These are phyloP conservation scores for Heterohyrax brucei DNA, from an alignment of 2,797 vertebrate genomes.

Conservation along the genomic window DNA sequence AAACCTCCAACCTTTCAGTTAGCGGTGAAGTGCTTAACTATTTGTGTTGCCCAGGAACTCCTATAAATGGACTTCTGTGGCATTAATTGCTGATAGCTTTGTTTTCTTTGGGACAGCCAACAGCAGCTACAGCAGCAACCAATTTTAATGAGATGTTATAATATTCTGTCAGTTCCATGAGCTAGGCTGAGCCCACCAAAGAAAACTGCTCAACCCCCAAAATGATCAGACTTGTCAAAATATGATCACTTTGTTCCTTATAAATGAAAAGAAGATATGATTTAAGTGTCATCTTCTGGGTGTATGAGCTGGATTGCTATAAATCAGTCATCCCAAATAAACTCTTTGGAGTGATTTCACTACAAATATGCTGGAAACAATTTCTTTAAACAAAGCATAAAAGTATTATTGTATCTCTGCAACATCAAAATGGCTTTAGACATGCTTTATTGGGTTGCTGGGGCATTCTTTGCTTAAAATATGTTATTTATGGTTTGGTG, in stretches of 20 bases:
- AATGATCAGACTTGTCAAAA: slow-evolving; percentile 83
- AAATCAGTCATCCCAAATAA: slow-evolving; percentile 90
- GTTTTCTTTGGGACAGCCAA: slow-evolving; percentile 75
- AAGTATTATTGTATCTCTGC: slow-evolving; percentile 78
- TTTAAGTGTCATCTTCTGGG: slow-evolving; percentile 88
- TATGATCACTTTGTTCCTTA: slow-evolving; percentile 86
- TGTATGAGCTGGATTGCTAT: slow-evolving; percentile 85
- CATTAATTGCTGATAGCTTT: neutral
- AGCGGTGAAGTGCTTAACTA: neutral
- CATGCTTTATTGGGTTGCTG: slow-evolving; percentile 76
- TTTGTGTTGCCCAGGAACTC: neutral
- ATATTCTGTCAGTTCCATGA: slow-evolving; percentile 84
- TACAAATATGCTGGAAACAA: slow-evolving; percentile 87
- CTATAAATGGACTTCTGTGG: neutral
- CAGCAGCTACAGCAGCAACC: neutral
- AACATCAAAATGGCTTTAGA: slow-evolving; percentile 81
- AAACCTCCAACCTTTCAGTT: neutral
- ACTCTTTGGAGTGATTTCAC: slow-evolving; percentile 89
- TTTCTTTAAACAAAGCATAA: slow-evolving; percentile 85
- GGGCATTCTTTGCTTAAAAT: slow-evolving; percentile 78
- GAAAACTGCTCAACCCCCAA: slow-evolving; percentile 83
- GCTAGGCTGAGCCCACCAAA: slow-evolving; percentile 85
- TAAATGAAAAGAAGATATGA: slow-evolving; percentile 89
- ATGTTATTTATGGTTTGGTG: slow-evolving; percentile 67
- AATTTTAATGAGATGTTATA: slow-evolving; percentile 87